Evolutionary conservation across 2,113 vertebrate genomes (phyloP), one percentile per base, ranked within the genome.

Genomic region (Oxyruncus cristatus): DNA sequence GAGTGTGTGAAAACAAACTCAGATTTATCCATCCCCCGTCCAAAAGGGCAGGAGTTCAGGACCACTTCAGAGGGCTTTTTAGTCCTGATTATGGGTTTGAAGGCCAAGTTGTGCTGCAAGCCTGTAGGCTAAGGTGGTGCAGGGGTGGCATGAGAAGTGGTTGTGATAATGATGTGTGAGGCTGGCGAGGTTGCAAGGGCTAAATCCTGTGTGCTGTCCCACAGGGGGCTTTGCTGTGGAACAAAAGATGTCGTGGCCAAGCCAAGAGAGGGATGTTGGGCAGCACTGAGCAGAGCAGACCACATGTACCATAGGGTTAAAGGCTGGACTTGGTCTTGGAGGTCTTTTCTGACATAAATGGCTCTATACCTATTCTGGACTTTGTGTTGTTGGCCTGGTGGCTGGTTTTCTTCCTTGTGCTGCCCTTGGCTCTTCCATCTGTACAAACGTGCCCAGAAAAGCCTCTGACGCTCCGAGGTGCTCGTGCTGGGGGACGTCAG

Each of bases 291-390:
- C n/a, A 6, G 55, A 70, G 59, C 56, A 44, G 65, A 19, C 70
- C 4, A 2, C 18, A 3, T 0, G 0, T 44, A 75, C 47, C 35
- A 7, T 1, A 3, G 0, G 10, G 33, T 4, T 46, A 9, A 5
- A 83, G 46, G 39, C 8, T 82, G 62, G 11, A 14, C 19, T 46
- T 5, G 70, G 21, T 8, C 17, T 22, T 35, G 55, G 55, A 41
- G 41, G n/a, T 14, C 3, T 82, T 61, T 53, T 22, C 46, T 39
- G 32, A 26, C 46, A 14, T 2, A 10, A 68, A 14, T 26, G 5
- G 10, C 26, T 9, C 19, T 39, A 27, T 26, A 3, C 23, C 66
- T 82, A n/a, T 26, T 78, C 49, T 56, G 63, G 62, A 10, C 7
- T 62, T 56, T 0, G 0, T 72, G 65, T 53, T 16, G 10, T 21